phyloP scores from a whole-genome alignment of 2,888 invertebrate genomes.

The Hydrotaea cyrtoneurina region DNA sequence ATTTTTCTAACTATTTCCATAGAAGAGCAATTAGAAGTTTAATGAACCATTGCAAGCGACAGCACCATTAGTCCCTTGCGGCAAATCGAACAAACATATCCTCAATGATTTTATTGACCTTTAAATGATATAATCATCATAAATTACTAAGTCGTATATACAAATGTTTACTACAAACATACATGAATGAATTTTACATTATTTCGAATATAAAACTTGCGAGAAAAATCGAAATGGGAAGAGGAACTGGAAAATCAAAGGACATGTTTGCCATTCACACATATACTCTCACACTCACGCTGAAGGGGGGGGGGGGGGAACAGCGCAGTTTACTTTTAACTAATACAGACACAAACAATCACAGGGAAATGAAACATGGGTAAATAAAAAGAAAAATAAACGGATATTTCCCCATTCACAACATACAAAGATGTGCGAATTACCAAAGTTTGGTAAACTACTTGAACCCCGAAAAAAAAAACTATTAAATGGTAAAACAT shows the following conservation, averaged over 20 bases:
- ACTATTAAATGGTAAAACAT: constrained; percentile 31
- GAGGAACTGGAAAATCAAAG: constrained; percentile 19
- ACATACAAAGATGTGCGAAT: not conserved
- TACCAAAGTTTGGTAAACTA: constrained; percentile 13
- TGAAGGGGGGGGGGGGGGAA: not conserved
- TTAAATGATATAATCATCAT: constrained; percentile 48
- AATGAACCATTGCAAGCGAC: constrained; percentile 2
- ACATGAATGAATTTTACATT: not conserved
- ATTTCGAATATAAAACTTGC: not conserved
- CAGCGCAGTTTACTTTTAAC: constrained; percentile 28
- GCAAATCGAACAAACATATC: not conserved
- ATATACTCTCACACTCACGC: not conserved
- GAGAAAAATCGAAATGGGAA: not conserved
- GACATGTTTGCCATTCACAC: constrained; percentile 33
- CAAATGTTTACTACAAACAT: constrained; percentile 17
- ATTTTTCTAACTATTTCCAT: not conserved
- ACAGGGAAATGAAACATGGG: not conserved
- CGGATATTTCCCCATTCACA: not conserved
- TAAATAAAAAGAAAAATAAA: constrained; percentile 29
- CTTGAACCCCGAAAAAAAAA: constrained; percentile 19
- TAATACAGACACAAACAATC: not conserved
- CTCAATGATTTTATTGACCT: constrained; percentile 34
- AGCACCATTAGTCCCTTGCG: not conserved
- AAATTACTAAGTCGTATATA: constrained; percentile 43
- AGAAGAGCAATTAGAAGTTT: constrained; percentile 11